Percentiles rank a stretch among this genome's conserved stretches.
These are phyloP conservation scores for Tromatobia lineatoria DNA, from an alignment of 2,888 invertebrate genomes.

Conservation along the genomic window DNA sequence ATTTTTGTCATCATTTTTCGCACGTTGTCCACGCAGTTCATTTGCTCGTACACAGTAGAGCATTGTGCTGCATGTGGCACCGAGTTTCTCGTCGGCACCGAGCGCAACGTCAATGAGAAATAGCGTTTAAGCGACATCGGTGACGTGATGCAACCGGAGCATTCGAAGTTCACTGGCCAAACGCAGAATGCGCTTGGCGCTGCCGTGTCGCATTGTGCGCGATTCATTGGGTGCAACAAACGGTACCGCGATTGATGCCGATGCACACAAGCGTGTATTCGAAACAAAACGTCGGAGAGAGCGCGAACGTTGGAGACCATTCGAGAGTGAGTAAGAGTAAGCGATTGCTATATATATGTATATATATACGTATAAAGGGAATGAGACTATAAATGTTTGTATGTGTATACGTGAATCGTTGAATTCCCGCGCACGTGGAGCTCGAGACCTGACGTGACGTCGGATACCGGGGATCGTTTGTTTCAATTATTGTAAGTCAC, in stretches of 20 bases:
- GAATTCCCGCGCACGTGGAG: slow-evolving; percentile 71
- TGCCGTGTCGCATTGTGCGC: slow-evolving; percentile 66
- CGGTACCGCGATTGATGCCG: slow-evolving; percentile 72
- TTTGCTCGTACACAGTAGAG: slow-evolving; percentile 8
- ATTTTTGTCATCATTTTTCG: neutral
- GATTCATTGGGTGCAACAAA: slow-evolving; percentile 72
- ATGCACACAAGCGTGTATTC: slow-evolving; percentile 47
- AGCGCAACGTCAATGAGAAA: slow-evolving; percentile 65
- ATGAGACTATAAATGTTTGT: slow-evolving; percentile 62
- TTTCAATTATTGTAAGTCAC: slow-evolving; percentile 84
- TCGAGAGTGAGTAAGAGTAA: slow-evolving; percentile 27
- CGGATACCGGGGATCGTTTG: slow-evolving; percentile 77
- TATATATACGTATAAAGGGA: slow-evolving; percentile 38
- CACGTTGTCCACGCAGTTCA: slow-evolving; percentile 10
- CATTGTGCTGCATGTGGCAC: slow-evolving; percentile 8
- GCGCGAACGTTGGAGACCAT: neutral
- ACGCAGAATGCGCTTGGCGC: slow-evolving; percentile 74
- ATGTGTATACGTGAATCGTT: slow-evolving; percentile 63
- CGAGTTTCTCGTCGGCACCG: slow-evolving; percentile 3
- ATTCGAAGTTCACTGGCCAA: slow-evolving; percentile 56
- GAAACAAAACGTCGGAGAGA: slow-evolving; percentile 51
- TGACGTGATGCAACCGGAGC: slow-evolving; percentile 45
- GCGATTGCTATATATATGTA: slow-evolving; percentile 46
- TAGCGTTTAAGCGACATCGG: slow-evolving; percentile 72
- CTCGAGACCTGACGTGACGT: slow-evolving; percentile 71